Percentiles rank a stretch among this genome's conserved stretches.
phyloP scores from a whole-genome alignment of 2,797 vertebrate genomes.

The Euphonia xanthogaster region DNA sequence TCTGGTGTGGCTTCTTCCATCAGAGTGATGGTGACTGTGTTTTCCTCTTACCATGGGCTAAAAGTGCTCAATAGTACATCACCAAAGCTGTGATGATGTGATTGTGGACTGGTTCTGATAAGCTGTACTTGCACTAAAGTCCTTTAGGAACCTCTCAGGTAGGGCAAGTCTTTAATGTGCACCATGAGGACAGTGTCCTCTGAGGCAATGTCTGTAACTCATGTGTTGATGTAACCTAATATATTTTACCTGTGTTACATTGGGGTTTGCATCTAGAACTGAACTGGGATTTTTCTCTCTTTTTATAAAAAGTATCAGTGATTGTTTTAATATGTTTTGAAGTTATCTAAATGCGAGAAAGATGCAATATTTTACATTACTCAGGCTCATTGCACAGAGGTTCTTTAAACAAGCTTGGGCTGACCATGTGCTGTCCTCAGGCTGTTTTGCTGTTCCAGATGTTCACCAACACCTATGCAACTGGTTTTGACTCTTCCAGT shows the following conservation, averaged over 20 bases:
- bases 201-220: not conserved
- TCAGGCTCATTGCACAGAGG: not conserved
- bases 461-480: not conserved
- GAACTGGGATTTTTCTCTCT: not conserved
- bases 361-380: not conserved
- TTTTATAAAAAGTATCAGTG: not conserved
- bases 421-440: not conserved
- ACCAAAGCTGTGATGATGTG: not conserved
- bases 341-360: not conserved
- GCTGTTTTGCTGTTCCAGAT: not conserved
- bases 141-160: not conserved
- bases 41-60: not conserved
- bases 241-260: not conserved
- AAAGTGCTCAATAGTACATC: not conserved
- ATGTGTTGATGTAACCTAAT: not conserved
- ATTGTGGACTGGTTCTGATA: not conserved
- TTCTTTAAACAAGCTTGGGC: not conserved
- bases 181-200: not conserved
- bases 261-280: not conserved
- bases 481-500: not conserved
- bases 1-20: not conserved
- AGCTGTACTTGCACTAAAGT: not conserved
- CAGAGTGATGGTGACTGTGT: not conserved
- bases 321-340: not conserved
- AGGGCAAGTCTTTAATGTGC: not conserved